Base-by-base conservation (phyloP, 2,888 invertebrate species). In the Strigamia crassipes region DNA sequence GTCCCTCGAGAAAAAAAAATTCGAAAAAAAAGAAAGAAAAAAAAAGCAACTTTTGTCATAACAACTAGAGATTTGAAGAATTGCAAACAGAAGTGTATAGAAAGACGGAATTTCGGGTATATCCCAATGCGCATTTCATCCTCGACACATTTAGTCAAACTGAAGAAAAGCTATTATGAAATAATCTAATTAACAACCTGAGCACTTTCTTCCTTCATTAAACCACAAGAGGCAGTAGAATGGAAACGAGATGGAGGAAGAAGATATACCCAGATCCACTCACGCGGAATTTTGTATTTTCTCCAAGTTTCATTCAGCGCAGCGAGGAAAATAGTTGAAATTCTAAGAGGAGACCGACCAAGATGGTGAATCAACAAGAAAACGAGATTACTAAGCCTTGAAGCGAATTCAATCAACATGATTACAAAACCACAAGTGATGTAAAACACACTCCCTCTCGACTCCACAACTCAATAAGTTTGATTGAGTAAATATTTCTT, bases 181-280 rank as follows among this genome's bases (percentile, higher is more conserved):
- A 73, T 73, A 73, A 73, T 73, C 73, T 73, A 73, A 73, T 73
- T 73, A 73, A 73, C 73, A 73, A 73, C 73, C 73, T 73, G 73
- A 73, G 73, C 73, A 73, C 73, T 73, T 73, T 73, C 73, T 73
- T 73, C 73, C 73, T 73, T 73, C 73, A 73, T 73, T 73, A 27
- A 73, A 73, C 73, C 73, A 73, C 73, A 73, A 73, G 73, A 73
- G 73, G 73, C 73, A 73, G 73, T 73, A 73, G 73, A 73, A 73
- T 73, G 73, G 73, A 73, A 73, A 73, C 73, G 73, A 73, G 31
- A 73, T 73, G 31, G 73, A 73, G 73, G n/a, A 73, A n/a, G 12
- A 73, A 73, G 73, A 73, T 73, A 73, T 73, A 73, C 73, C 27
- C 31, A 73, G 73, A 73, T 27, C 73, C 73, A 73, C 73, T 73